Evolutionary conservation across 2,888 invertebrate genomes (phyloP).

Genomic region (Sminthurinus aureus): DNA sequence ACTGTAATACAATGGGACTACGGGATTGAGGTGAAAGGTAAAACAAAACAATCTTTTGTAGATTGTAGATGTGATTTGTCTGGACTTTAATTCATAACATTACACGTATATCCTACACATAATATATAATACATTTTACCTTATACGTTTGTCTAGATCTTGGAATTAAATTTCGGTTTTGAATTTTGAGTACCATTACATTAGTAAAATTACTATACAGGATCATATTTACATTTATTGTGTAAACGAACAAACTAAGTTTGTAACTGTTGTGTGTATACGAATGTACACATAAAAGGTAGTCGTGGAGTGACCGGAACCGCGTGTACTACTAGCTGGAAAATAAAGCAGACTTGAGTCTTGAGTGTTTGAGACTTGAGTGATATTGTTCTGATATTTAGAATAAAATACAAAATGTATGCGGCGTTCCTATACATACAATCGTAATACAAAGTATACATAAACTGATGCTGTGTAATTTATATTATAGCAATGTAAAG

Average conservation of each 20-base stretch:
- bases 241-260: no score
- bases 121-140: no score
- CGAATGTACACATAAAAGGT: neutral
- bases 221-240: neutral
- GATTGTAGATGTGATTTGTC: no score
- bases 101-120: no score
- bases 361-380: no score
- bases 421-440: neutral
- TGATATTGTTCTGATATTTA: no score
- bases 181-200: no score
- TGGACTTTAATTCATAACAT: no score
- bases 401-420: neutral
- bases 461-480: slow-evolving; percentile 8
- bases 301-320: neutral
- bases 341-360: neutral
- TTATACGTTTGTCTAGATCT: no score
- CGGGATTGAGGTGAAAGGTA: neutral
- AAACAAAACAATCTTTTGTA: neutral
- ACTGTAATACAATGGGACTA: neutral
- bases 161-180: no score
- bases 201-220: no score
- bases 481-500: slow-evolving; percentile 32
- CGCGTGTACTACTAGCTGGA: neutral
- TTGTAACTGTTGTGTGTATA: slow-evolving; percentile 21
- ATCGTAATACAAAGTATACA: neutral